Conservation (phyloP, 2,797 vertebrate species). For the Acanthurus leucopareius region DNA sequence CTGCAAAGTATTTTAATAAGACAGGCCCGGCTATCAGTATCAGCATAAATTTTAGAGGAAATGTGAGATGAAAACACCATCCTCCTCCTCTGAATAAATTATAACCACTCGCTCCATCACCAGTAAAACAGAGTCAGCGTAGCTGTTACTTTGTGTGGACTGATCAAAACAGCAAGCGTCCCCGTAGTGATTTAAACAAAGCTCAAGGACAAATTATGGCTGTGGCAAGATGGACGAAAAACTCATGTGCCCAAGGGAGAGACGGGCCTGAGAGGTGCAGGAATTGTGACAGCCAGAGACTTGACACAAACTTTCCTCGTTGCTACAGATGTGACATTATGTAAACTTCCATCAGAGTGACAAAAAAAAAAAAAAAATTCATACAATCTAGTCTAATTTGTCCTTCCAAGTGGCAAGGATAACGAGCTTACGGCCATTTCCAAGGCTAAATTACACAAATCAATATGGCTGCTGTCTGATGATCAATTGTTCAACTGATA, state of each 20-base stretch:
- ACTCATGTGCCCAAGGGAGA: background rate
- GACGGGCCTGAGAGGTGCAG: background rate
- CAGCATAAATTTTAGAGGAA: conserved; percentile 40
- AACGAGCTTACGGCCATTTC: conserved; percentile 44
- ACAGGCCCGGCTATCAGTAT: conserved; percentile 6
- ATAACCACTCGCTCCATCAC: conserved; percentile 36
- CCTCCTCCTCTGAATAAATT: conserved; percentile 49
- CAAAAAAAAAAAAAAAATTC: background rate
- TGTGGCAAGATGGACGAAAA: conserved; percentile 13
- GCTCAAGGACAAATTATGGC: conserved; percentile 41
- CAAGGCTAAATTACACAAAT: conserved; percentile 47
- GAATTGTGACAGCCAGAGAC: background rate
- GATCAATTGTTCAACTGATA: conserved; percentile 43
- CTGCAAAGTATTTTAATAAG: conserved; percentile 22
- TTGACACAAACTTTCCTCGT: conserved; percentile 17
- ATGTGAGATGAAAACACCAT: conserved; percentile 37
- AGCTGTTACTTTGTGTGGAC: conserved; percentile 42
- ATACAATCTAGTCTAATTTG: conserved; percentile 24
- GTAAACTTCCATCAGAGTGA: conserved; percentile 7
- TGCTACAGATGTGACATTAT: conserved; percentile 14
- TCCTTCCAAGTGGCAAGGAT: conserved; percentile 30
- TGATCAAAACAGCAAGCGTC: conserved; percentile 33
- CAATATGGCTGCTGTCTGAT: conserved; percentile 38
- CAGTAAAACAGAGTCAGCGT: conserved; percentile 10
- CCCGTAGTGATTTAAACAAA: conserved; percentile 17